Evolutionary conservation across 2,888 invertebrate genomes (phyloP).

Genomic region (Platycnemis pennipes): DNA sequence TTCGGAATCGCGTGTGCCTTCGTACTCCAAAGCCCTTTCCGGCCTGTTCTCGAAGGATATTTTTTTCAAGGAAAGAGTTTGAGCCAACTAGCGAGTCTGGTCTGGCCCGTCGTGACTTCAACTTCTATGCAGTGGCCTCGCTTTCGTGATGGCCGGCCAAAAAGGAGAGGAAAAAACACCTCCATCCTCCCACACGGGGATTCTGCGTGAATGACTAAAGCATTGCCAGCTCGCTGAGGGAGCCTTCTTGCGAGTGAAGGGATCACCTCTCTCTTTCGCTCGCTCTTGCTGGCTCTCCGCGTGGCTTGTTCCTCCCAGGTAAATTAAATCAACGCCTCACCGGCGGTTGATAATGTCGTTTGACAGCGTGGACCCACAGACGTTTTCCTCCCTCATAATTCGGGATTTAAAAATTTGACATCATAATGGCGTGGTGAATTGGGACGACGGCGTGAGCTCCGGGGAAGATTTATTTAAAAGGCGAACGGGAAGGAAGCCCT

Average conservation of each 20-base stretch:
- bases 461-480: not conserved
- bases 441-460: not conserved
- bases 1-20: too few relatives aligned
- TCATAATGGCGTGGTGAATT: conserved; percentile 20
- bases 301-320: not conserved
- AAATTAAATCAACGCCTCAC: not conserved
- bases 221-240: not conserved
- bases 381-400: not conserved
- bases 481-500: not conserved
- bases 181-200: not conserved
- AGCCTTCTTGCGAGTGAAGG: not conserved
- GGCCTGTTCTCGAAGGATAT: not conserved
- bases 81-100: not conserved
- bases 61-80: not conserved
- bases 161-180: not conserved
- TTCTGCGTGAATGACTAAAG: conserved; percentile 11
- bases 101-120: not conserved
- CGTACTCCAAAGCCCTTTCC: not conserved
- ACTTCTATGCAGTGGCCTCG: conserved; percentile 17
- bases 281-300: not conserved
- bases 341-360: not conserved
- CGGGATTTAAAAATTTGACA: conserved; percentile 21
- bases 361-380: not conserved
- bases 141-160: not conserved
- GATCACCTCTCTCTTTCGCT: not conserved